A percentile compares a stretch with the other conserved stretches of the same genome.
phyloP scores from a whole-genome alignment of 2,113 vertebrate species.

The Labeo rohita region DNA sequence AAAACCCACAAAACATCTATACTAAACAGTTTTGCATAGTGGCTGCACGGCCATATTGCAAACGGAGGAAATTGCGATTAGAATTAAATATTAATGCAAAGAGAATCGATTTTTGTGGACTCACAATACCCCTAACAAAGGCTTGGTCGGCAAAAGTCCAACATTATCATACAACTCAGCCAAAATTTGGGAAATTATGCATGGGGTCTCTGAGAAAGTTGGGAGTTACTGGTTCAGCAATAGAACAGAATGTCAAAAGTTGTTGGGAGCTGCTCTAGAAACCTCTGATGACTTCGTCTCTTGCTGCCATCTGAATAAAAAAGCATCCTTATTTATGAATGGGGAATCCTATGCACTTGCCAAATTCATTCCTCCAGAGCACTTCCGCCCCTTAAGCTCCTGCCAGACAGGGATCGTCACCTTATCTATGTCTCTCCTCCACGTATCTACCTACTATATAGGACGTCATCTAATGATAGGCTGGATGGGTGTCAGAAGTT shows the following conservation, averaged over 20 bases:
- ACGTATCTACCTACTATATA: not conserved
- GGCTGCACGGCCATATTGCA: not conserved
- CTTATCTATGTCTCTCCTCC: not conserved
- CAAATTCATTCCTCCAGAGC: not conserved
- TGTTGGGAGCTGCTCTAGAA: not conserved
- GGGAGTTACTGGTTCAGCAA: not conserved
- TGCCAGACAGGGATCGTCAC: not conserved
- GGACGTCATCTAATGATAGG: conserved; percentile 8
- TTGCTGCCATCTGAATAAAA: not conserved
- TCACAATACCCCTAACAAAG: not conserved
- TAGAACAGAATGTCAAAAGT: not conserved
- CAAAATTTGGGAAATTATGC: not conserved
- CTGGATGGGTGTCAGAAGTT: conserved; percentile 24
- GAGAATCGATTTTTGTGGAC: conserved; percentile 20
- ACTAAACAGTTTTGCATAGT: conserved; percentile 27
- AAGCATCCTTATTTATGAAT: not conserved
- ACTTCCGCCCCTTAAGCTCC: not conserved
- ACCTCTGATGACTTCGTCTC: not conserved
- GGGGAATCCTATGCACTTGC: not conserved
- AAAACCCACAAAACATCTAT: conserved; percentile 10
- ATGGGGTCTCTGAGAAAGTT: not conserved
- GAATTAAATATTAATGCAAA: conserved; percentile 13
- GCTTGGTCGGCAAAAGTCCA: conserved; percentile 3
- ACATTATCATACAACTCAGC: not conserved
- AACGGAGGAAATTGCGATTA: conserved; percentile 7